Base-by-base conservation (phyloP, 2,888 invertebrate species). In the Auanema sp. region DNA sequence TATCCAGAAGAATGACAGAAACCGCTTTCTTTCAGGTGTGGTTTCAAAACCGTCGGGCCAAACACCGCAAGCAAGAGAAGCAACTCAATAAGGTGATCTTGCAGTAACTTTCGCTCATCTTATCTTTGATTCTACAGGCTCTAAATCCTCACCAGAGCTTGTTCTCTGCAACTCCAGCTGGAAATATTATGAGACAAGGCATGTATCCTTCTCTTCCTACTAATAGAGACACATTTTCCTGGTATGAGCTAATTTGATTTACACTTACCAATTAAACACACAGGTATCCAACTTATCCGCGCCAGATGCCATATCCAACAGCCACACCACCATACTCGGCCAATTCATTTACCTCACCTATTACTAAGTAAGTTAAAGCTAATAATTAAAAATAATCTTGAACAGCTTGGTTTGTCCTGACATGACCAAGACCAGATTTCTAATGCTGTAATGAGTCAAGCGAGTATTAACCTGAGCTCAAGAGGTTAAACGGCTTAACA, bases 41-140 rank as follows among this genome's bases (percentile, higher is more conserved):
- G 83, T 81, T 81, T 65, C 81, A 81, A 68, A 81, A 81, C 65
- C 73, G 81, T 11, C 68, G 81, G 16, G 81, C 81, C 24, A 83
- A 80, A 60, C 69, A 75, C 47, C 64, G 74, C 44, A 81, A 81
- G 66, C 83, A 83, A 60, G 83, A 84, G 68, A 83, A 83, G 64
- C 84, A 84, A 64, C 58, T 82, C 64, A 77, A 81, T 53, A 84
- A 84, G 71, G 77, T 65, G 6, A 21, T 55, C 33, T 42, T 18
- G 42, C 14, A 16, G 8, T n/a, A n/a, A 24, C 14, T 11, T 54
- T 40, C 12, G 41, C 33, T n/a, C n/a, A 24, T 23, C 24, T n/a
- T 40, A 24, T 4, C 4, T 54, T 25, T 25, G 14, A 21, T 21
- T n/a, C 52, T 68, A 11, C 47, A 68, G 67, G 62, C 70, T 0